A percentile compares a stretch with the other conserved stretches of the same genome.
Evolutionary conservation across 2,888 invertebrate species (phyloP).

Genomic region (Venustoraphidia nigricollis): DNA sequence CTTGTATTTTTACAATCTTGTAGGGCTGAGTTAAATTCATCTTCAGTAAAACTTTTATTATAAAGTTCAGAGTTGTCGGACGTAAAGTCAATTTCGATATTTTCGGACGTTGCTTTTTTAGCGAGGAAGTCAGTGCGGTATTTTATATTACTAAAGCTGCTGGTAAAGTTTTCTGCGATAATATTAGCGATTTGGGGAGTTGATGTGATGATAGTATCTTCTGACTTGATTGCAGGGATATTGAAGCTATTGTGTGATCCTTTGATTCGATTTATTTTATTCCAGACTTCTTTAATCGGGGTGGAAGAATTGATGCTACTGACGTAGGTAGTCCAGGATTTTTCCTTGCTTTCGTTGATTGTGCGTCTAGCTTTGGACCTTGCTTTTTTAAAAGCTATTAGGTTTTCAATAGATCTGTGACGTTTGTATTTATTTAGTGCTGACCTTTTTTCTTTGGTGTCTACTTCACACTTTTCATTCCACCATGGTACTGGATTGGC

Average conservation of each 20-base stretch:
- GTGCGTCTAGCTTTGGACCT: neutral
- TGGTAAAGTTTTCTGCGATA: neutral
- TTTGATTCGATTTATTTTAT: constrained; percentile 1
- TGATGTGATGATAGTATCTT: neutral
- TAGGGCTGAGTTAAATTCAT: neutral
- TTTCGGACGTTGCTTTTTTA: neutral
- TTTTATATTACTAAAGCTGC: neutral
- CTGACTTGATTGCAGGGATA: neutral
- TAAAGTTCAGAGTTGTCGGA: neutral
- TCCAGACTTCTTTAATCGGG: neutral
- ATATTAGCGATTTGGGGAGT: neutral
- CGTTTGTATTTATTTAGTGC: neutral
- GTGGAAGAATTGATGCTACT: neutral
- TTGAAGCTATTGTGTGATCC: neutral
- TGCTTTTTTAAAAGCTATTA: neutral
- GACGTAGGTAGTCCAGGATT: neutral
- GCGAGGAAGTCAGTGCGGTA: neutral
- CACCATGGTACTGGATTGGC: neutral
- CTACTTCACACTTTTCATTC: neutral
- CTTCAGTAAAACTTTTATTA: neutral
- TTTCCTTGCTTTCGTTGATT: neutral
- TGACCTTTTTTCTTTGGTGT: neutral
- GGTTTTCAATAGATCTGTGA: neutral
- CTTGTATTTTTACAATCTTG: neutral
- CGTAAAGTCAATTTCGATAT: neutral